Evolutionary conservation across 2,888 invertebrate genomes (phyloP).

Genomic region (Rhamphomyia laevipes): DNA sequence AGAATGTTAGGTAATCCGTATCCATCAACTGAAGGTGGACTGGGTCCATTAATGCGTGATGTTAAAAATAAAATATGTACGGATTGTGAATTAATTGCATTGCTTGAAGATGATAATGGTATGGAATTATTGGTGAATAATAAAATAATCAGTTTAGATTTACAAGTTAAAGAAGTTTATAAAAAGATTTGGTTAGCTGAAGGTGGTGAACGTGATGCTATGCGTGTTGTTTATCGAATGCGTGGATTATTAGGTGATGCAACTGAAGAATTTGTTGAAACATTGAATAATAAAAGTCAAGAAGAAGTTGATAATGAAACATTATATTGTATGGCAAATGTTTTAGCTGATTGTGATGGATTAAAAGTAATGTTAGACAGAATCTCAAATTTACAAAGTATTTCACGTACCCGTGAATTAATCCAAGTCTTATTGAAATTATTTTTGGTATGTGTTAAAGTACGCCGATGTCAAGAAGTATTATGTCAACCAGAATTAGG

Average conservation of each 20-base stretch:
- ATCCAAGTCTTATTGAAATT: slow-evolving; percentile 83
- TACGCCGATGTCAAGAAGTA: slow-evolving; percentile 76
- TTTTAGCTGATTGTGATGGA: slow-evolving; percentile 65
- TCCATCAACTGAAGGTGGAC: slow-evolving; percentile 81
- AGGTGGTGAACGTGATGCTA: slow-evolving; percentile 85
- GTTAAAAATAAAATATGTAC: slow-evolving; percentile 98
- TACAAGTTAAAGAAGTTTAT: slow-evolving; percentile 87
- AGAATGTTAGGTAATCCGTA: slow-evolving; percentile 98
- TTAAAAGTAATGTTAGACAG: slow-evolving; percentile 70
- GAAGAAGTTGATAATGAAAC: slow-evolving; percentile 88
- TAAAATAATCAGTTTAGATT: slow-evolving; percentile 93
- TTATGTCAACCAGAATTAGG: slow-evolving; percentile 75
- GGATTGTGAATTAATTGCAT: slow-evolving; percentile 95
- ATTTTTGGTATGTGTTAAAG: slow-evolving; percentile 82
- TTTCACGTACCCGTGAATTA: slow-evolving; percentile 76
- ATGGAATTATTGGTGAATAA: slow-evolving; percentile 97
- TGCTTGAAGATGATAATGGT: slow-evolving; percentile 95
- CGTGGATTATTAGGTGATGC: slow-evolving; percentile 94
- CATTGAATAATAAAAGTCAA: slow-evolving; percentile 73
- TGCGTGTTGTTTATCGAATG: slow-evolving; percentile 97
- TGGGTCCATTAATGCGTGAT: slow-evolving; percentile 96
- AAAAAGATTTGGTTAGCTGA: slow-evolving; percentile 78
- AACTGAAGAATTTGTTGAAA: slow-evolving; percentile 97
- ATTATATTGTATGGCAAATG: slow-evolving; percentile 81
- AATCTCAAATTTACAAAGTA: slow-evolving; percentile 72